phyloP scores from a whole-genome alignment of 2,888 invertebrate genomes.

The Nephrotoma appendiculata region DNA sequence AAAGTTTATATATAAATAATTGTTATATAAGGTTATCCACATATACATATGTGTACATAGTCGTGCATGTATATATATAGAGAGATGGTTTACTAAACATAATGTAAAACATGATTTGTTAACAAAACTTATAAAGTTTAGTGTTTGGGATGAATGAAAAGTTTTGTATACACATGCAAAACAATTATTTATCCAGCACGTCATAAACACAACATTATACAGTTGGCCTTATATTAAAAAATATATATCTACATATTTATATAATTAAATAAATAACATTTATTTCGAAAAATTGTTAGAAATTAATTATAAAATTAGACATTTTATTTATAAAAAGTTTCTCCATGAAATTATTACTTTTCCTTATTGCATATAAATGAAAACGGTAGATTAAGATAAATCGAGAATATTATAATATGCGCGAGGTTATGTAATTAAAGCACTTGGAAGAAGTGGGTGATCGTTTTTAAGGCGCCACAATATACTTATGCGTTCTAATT shows the following conservation, averaged over 20 bases:
- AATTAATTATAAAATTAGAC: background rate
- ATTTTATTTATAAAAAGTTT: background rate
- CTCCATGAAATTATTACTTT: background rate
- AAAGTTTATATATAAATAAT: background rate
- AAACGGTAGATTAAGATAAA: background rate
- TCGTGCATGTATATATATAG: background rate
- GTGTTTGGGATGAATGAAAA: background rate
- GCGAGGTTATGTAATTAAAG: background rate
- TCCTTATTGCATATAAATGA: background rate
- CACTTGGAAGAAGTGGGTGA: background rate
- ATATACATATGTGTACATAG: too few relatives aligned
- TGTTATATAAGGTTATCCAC: background rate
- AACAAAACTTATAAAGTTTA: background rate
- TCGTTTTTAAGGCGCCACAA: background rate
- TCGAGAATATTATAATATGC: background rate
- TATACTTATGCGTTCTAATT: background rate
- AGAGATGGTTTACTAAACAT: background rate
- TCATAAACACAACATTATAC: background rate
- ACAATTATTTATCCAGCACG: background rate
- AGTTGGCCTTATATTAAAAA: background rate
- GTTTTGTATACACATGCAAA: background rate
- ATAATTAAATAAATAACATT: background rate
- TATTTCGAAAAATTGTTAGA: background rate
- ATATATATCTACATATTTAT: background rate
- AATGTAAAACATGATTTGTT: background rate